Conservation (phyloP, 2,888 invertebrate genomes). For the Arctia plantaginis region DNA sequence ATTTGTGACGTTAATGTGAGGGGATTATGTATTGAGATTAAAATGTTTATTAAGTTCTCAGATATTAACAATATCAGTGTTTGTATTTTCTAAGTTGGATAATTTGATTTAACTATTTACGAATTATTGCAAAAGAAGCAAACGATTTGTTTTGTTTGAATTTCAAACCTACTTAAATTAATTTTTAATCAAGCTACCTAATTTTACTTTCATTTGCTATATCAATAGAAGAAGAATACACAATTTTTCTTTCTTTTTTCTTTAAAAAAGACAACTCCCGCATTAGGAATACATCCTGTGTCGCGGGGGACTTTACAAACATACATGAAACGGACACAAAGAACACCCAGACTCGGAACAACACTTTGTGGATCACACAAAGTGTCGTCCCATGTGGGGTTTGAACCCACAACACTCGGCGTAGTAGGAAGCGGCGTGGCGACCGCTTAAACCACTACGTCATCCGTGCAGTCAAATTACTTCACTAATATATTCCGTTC, state of each 20-base stretch:
- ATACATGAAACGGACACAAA: too few relatives aligned
- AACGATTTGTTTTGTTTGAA: background rate
- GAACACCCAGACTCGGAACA: too few relatives aligned
- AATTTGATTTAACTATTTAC: background rate
- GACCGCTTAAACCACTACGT: too few relatives aligned
- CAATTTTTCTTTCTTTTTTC: too few relatives aligned
- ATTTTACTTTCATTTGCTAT: background rate
- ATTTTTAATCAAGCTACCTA: background rate
- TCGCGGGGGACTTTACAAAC: too few relatives aligned
- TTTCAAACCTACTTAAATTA: background rate
- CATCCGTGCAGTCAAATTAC: too few relatives aligned
- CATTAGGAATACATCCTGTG: too few relatives aligned
- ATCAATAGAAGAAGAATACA: background rate
- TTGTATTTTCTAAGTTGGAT: background rate
- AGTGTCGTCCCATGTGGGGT: too few relatives aligned
- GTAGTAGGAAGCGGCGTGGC: too few relatives aligned
- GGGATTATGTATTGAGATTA: slow-evolving; percentile 4
- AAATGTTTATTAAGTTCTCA: background rate
- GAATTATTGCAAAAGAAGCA: background rate
- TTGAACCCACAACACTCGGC: too few relatives aligned
- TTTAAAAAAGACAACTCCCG: too few relatives aligned
- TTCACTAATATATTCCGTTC: background rate
- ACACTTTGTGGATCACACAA: too few relatives aligned
- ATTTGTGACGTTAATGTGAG: slow-evolving; percentile 6
- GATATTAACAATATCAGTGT: background rate